Percentiles rank a stretch among this genome's conserved stretches.
Conservation (phyloP, 2,113 vertebrate species). For the Peromyscus leucopus region DNA sequence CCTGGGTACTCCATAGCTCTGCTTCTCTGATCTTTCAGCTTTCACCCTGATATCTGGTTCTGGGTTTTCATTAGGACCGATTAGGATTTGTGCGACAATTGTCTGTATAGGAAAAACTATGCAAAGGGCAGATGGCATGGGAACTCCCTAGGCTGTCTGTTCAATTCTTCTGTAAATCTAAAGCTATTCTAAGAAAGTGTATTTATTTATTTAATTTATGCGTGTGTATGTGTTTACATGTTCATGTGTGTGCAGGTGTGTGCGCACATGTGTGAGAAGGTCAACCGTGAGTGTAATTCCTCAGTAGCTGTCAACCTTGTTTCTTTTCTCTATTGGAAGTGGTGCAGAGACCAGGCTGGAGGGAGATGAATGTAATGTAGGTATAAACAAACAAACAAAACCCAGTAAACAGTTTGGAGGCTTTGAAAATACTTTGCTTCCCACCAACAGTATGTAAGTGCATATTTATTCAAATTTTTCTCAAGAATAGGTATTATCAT, state of each 20-base stretch:
- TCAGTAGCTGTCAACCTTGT: background rate
- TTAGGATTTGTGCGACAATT: background rate
- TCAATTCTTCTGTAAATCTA: slow-evolving; percentile 37
- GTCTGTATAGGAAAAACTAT: background rate
- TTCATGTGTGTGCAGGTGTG: background rate
- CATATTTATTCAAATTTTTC: too few relatives aligned
- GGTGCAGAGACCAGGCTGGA: too few relatives aligned
- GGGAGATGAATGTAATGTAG: background rate
- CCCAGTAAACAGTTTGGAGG: too few relatives aligned
- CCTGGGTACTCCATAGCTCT: too few relatives aligned
- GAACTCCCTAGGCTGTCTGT: background rate
- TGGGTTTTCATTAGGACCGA: too few relatives aligned
- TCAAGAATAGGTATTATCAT: background rate
- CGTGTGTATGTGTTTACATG: background rate
- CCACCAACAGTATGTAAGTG: too few relatives aligned
- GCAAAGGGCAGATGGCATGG: background rate
- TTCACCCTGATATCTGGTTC: too few relatives aligned
- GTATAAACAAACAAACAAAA: background rate
- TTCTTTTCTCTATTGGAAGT: background rate
- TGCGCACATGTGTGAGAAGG: background rate
- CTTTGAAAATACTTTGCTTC: too few relatives aligned
- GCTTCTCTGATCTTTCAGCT: too few relatives aligned
- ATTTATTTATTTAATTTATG: background rate
- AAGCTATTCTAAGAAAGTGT: background rate
- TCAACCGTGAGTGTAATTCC: background rate